Evolutionary conservation across 2,113 vertebrate genomes (phyloP).

Genomic region (Pteropus alecto): DNA sequence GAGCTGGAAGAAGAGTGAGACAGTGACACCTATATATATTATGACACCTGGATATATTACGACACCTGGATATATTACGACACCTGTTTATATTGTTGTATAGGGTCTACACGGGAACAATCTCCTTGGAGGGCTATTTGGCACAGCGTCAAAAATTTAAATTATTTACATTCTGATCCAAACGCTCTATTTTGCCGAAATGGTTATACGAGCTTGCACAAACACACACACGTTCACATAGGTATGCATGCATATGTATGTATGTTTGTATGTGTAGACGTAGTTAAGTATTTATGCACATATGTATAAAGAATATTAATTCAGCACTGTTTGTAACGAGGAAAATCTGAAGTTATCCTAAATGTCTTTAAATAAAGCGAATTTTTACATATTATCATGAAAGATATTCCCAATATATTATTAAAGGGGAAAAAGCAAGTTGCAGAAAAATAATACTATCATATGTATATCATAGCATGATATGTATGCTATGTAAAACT

Average conservation of each 20-base stretch:
- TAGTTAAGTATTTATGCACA: neutral
- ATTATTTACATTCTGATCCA: neutral
- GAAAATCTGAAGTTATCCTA: neutral
- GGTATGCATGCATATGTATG: neutral
- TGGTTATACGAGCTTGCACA: neutral
- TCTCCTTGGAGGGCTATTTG: neutral
- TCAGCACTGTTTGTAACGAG: neutral
- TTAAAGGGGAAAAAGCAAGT: neutral
- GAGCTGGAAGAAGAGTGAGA: neutral
- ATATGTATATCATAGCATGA: no score
- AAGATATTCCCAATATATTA: neutral
- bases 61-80: neutral
- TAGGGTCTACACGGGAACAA: rapidly evolving
- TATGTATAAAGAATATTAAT: neutral
- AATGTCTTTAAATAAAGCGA: neutral
- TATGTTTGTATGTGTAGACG: no score
- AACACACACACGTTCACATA: neutral
- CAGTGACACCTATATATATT: neutral
- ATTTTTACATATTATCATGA: neutral
- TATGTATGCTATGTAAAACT: neutral
- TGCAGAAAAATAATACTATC: neutral
- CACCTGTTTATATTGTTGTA: neutral
- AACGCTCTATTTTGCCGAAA: neutral
- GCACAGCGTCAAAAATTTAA: neutral
- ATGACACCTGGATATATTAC: neutral